Conservation (phyloP, 2,797 vertebrate genomes). For the Danio jaintianensis region DNA sequence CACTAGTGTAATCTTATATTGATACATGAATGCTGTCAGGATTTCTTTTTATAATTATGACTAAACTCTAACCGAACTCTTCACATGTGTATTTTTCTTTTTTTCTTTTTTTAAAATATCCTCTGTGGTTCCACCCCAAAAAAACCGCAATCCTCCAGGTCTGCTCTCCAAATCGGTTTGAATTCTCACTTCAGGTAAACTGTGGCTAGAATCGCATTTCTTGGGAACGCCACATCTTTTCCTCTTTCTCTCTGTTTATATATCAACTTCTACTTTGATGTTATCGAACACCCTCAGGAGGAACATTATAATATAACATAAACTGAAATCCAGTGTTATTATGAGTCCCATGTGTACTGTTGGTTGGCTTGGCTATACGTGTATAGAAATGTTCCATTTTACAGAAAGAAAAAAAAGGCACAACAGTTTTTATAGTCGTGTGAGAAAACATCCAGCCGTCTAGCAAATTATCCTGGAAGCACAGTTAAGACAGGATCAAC, state of each 20-base stretch:
- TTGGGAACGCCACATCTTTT: conserved; percentile 16
- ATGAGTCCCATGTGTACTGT: conserved; percentile 24
- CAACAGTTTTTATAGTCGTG: conserved; percentile 47
- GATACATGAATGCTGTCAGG: not conserved
- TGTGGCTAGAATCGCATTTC: conserved; percentile 30
- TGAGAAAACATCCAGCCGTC: conserved; percentile 56
- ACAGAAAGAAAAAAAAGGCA: conserved; percentile 44
- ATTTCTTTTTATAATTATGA: not conserved
- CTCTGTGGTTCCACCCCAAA: not conserved
- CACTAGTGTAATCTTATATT: not conserved
- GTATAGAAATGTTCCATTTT: not conserved
- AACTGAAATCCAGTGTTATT: conserved; percentile 20
- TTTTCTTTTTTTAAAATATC: conserved; percentile 17
- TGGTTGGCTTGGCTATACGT: not conserved
- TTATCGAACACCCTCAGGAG: conserved; percentile 66
- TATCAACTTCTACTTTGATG: conserved; percentile 27
- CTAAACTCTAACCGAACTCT: conserved; percentile 6
- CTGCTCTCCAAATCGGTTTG: conserved; percentile 19
- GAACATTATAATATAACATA: conserved; percentile 33
- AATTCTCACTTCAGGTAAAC: conserved; percentile 35
- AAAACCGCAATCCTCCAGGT: not conserved
- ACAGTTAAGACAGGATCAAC: conserved; percentile 73
- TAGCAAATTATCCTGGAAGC: conserved; percentile 77
- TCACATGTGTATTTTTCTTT: conserved; percentile 20
- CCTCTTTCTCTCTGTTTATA: conserved; percentile 6